Evolutionary conservation across 2,888 invertebrate species (phyloP), one percentile per base, ranked within the genome.

Genomic region (Vanessa cardui): DNA sequence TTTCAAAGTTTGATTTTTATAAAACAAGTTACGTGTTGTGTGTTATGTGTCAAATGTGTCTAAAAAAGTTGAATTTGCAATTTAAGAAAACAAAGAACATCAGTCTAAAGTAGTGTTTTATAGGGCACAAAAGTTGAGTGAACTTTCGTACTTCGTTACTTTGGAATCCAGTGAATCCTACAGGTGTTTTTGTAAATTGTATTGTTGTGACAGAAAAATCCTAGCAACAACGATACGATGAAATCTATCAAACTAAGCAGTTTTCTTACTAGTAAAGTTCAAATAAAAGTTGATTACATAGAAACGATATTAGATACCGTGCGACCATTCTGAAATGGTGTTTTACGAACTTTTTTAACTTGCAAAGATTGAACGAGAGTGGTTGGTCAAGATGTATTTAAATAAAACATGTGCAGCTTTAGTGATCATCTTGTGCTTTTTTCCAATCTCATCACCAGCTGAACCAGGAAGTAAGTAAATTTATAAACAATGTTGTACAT

Each of bases 281-380:
- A 45, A 16, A 26, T 2, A 33, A 58, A 50, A 62, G 54, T 45
- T 47, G 31, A 61, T 47, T 64, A 33, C 58, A 56, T 47, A 26
- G 44, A 62, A 67, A 67, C 50, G 50, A 21, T 54, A 44, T 46
- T 58, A 46, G 47, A 47, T 78, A 76, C 76, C 58, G 59, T 62
- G 58, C 65, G 39, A 39, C 56, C 59, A 52, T 69, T 70, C 61
- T 64, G 18, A 68, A 68, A 72, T 67, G 74, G 62, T 72, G 52
- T 74, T 74, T 64, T 71, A 63, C 59, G 74, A 66, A 73, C 74
- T 74, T 64, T 73, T 74, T 73, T 79, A 78, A 77, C 77, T 80
- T 86, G 87, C 82, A 81, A 91, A 91, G 90, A 91, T 92, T 88
- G 90, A 91, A 83, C 78, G 89, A 73, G 91, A 90, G 80, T 86